phyloP scores from a whole-genome alignment of 2,888 invertebrate species.

The Hydrotaea diabolus region DNA sequence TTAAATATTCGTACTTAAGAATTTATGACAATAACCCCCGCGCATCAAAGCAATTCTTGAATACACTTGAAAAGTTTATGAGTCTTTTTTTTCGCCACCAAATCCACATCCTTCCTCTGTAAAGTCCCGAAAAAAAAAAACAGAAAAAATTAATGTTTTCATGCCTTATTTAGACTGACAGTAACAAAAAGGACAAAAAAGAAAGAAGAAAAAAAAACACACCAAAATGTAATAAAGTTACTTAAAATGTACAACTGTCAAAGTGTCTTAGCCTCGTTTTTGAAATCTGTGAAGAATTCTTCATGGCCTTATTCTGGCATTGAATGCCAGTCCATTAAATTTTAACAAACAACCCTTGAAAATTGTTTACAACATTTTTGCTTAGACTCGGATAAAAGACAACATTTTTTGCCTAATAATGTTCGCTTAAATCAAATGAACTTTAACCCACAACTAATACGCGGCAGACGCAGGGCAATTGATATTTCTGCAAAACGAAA shows the following conservation, averaged over 20 bases:
- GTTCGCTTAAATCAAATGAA: slow-evolving; percentile 33
- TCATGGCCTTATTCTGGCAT: background rate
- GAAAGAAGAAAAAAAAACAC: no score
- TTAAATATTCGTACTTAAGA: no score
- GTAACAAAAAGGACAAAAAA: background rate
- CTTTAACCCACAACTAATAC: slow-evolving; percentile 39
- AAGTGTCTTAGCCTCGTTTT: background rate
- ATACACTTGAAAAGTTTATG: no score
- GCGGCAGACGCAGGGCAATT: background rate
- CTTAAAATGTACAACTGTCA: slow-evolving; percentile 9
- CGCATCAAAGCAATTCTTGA: no score
- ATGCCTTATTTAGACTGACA: background rate
- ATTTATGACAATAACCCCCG: no score
- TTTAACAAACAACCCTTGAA: slow-evolving; percentile 4
- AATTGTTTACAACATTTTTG: slow-evolving; percentile 8
- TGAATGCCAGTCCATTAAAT: background rate
- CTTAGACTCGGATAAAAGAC: background rate
- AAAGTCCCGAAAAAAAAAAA: background rate
- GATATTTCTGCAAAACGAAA: background rate
- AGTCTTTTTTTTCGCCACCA: background rate
- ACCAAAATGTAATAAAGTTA: slow-evolving; percentile 3
- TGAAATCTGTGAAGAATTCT: background rate
- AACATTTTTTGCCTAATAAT: background rate
- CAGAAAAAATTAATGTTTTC: background rate
- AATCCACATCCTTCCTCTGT: background rate